Base-by-base conservation (phyloP, 1,140 invertebrate species). In the Trypoxylus dichotomus region DNA sequence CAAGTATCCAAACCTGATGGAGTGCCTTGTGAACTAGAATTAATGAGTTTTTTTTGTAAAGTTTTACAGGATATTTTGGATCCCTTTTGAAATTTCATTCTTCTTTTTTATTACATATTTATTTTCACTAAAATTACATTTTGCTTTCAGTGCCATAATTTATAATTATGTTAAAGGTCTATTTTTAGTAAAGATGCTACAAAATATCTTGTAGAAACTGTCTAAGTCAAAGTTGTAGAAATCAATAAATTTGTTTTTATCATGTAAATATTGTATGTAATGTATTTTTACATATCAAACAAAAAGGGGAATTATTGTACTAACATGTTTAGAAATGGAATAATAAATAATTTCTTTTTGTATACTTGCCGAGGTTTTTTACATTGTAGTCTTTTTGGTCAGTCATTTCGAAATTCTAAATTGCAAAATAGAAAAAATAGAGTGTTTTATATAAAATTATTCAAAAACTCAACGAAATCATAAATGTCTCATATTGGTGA, bases 21-120 rank as follows among this genome's bases (percentile, higher is more conserved):
- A 84, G 83, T 84, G 83, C 83, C 83, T 84, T 84, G 79, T 80
- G 78, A 74, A 29, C 63, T 77, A 77, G 25, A 75, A 11, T 68
- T 68, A 68, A 68, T 68, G 24, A 27, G 25, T 68, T 68, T 29
- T 21, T 68, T 68, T 68, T 68, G 60, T 68, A 24, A 54, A 68
- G 60, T 68, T 27, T 24, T 21, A 29, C 60, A 29, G 21, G 60
- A 68, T 68, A 68, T 68, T 68, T 68, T 10, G 24, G 3, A 24
- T 24, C 60, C 13, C 27, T 25, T 15, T 24, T 68, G 7, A 27
- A 19, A 68, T 5, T 68, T 24, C 21, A 68, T 68, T 29, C 13
- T 29, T 29, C 27, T 68, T 27, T 15, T 27, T 68, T 5, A 11
- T n/a, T 8, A 37, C 27, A n/a, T 27, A 68, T 68, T 25, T 25